A percentile compares a stretch with the other conserved stretches of the same genome.
Conservation (phyloP, 1,140 invertebrate species). For the Globodera ellingtonae region DNA sequence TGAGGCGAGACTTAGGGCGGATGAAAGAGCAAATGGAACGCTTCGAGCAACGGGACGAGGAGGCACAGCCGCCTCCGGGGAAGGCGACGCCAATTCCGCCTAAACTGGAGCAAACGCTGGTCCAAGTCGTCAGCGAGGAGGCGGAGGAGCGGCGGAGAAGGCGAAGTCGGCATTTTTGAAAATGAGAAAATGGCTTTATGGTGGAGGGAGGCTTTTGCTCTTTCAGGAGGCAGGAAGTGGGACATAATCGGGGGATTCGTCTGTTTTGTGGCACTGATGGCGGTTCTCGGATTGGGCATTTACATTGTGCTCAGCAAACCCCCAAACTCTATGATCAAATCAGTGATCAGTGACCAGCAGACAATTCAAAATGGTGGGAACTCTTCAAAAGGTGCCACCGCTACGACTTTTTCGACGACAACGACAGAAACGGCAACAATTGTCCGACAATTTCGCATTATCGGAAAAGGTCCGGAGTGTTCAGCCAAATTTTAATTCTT, state of each 20-base stretch:
- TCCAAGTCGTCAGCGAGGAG: conserved; percentile 29
- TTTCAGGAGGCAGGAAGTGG: conserved; percentile 13
- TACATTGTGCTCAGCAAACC: conserved; percentile 23
- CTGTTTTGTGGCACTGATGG: conserved; percentile 22
- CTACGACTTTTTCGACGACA: not conserved
- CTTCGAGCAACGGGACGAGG: not conserved
- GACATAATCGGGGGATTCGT: conserved; percentile 7
- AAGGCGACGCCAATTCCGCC: not conserved
- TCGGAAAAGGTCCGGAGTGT: conserved; percentile 23
- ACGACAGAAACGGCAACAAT: not conserved
- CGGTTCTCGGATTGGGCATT: conserved; percentile 11
- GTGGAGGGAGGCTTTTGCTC: not conserved
- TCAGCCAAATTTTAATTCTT: not conserved
- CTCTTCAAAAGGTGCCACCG: not conserved
- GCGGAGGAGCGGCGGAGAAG: conserved; percentile 18
- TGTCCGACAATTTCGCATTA: conserved; percentile 17
- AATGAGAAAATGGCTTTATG: not conserved
- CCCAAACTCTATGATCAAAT: not conserved
- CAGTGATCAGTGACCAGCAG: not conserved
- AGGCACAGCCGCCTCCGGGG: not conserved
- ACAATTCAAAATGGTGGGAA: not conserved
- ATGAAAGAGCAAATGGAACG: conserved; percentile 25
- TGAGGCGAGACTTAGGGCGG: conserved; percentile 20
- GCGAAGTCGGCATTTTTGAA: not conserved
- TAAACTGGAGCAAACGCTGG: conserved; percentile 22